Conservation (phyloP, 2,113 vertebrate genomes). For the Pluvianellus socialis region DNA sequence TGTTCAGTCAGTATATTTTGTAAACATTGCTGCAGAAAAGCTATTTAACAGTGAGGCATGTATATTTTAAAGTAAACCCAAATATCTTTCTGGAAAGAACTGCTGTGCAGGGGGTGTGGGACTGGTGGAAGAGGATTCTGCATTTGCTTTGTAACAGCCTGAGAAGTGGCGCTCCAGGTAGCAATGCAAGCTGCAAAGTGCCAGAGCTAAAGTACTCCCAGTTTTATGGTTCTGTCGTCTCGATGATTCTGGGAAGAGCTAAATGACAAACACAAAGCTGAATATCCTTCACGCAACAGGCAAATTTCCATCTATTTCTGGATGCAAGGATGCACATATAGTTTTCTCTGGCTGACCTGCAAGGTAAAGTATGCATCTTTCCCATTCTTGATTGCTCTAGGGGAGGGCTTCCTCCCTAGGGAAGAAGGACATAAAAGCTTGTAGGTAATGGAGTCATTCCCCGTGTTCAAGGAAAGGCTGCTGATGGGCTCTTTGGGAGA, state of each 20-base stretch:
- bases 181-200: background rate
- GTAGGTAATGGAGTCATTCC: background rate
- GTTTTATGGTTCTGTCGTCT: background rate
- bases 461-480: background rate
- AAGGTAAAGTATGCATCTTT: rapidly evolving
- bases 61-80: background rate
- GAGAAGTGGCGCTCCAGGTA: background rate
- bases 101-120: background rate
- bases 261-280: background rate
- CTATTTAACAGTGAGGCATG: too few relatives aligned
- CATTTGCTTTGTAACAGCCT: rapidly evolving
- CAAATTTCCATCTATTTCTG: background rate
- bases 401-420: background rate
- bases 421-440: background rate
- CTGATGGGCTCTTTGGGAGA: background rate
- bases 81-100: background rate
- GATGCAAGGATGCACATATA: background rate
- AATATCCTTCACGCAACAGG: background rate
- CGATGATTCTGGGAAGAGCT: background rate
- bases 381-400: rapidly evolving
- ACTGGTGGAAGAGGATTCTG: background rate
- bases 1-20: background rate
- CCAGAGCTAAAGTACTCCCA: rapidly evolving
- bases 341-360: background rate
- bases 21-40: background rate